These are phyloP conservation scores for Callionymus lyra DNA, from an alignment of 2,113 vertebrate genomes.

Conservation along the genomic window DNA sequence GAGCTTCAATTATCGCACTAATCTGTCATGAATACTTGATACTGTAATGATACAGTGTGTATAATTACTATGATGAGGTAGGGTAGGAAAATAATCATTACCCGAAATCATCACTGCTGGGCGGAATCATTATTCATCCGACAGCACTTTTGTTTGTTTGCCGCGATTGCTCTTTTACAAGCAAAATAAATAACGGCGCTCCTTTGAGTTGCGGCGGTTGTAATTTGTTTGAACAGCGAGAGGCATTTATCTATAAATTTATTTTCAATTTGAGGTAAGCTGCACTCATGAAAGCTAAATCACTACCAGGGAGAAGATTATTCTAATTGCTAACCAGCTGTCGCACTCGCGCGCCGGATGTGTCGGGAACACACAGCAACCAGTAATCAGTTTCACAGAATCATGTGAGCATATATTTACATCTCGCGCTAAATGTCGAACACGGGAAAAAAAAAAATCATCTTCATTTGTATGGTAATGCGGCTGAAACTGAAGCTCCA, in stretches of 20 bases:
- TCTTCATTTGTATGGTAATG: constrained; percentile 57
- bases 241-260: constrained; percentile 71
- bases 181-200: constrained; percentile 66
- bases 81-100: constrained; percentile 54
- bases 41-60: constrained; percentile 61
- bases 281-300: constrained; percentile 66
- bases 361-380: constrained; percentile 52
- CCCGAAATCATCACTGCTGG: constrained; percentile 53
- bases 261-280: constrained; percentile 70
- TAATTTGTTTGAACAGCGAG: constrained; percentile 62
- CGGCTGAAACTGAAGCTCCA: constrained; percentile 40
- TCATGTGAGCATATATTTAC: constrained; percentile 53
- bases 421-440: constrained; percentile 43
- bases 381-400: constrained; percentile 60
- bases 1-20: constrained; percentile 57
- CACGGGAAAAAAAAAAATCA: constrained; percentile 57
- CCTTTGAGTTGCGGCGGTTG: constrained; percentile 60
- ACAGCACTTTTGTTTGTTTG: constrained; percentile 58
- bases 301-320: constrained; percentile 68
- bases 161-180: constrained; percentile 57
- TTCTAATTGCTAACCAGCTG: constrained; percentile 69
- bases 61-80: constrained; percentile 63
- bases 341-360: constrained; percentile 53
- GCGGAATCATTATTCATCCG: constrained; percentile 62
- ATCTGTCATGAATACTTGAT: constrained; percentile 62